A percentile compares a stretch with the other conserved stretches of the same genome.
Evolutionary conservation across 2,888 invertebrate species (phyloP).

Genomic region (Diaprepes abbreviatus): DNA sequence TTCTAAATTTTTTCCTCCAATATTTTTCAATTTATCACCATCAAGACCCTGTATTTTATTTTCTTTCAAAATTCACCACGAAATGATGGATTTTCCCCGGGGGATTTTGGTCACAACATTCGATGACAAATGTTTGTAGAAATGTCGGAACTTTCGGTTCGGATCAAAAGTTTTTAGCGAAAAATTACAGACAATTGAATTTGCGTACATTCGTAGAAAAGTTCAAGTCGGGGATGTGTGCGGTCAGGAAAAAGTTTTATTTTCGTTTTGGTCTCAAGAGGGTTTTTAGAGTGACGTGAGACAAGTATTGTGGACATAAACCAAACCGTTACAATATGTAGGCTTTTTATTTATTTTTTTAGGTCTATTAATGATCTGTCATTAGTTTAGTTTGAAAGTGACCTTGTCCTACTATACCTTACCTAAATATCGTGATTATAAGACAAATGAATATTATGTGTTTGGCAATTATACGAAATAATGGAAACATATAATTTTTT

Average conservation of each 20-base stretch:
- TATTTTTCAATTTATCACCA: slow-evolving; percentile 47
- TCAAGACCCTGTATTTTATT: slow-evolving; percentile 46
- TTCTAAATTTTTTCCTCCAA: slow-evolving; percentile 1
- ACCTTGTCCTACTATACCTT: too few relatives aligned
- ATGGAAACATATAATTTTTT: too few relatives aligned
- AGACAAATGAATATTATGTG: too few relatives aligned
- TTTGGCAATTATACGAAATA: too few relatives aligned
- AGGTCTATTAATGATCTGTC: too few relatives aligned
- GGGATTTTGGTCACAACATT: slow-evolving; percentile 49
- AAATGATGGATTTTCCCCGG: slow-evolving; percentile 48
- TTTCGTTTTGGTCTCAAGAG: slow-evolving; percentile 20
- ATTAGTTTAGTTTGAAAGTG: too few relatives aligned
- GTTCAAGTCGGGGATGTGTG: slow-evolving; percentile 27
- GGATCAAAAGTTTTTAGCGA: slow-evolving; percentile 38
- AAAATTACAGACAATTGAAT: slow-evolving; percentile 50
- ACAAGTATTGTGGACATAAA: too few relatives aligned
- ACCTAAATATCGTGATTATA: too few relatives aligned
- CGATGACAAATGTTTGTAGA: slow-evolving; percentile 50
- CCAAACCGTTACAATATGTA: too few relatives aligned
- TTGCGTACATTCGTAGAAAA: slow-evolving; percentile 42
- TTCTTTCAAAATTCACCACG: slow-evolving; percentile 39
- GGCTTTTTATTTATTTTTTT: too few relatives aligned
- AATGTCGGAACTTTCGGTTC: slow-evolving; percentile 46
- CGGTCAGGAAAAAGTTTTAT: slow-evolving; percentile 41
- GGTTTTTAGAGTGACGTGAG: neutral